Conservation (phyloP, 1,140 invertebrate species). For the Pachypeltis micranthus region DNA sequence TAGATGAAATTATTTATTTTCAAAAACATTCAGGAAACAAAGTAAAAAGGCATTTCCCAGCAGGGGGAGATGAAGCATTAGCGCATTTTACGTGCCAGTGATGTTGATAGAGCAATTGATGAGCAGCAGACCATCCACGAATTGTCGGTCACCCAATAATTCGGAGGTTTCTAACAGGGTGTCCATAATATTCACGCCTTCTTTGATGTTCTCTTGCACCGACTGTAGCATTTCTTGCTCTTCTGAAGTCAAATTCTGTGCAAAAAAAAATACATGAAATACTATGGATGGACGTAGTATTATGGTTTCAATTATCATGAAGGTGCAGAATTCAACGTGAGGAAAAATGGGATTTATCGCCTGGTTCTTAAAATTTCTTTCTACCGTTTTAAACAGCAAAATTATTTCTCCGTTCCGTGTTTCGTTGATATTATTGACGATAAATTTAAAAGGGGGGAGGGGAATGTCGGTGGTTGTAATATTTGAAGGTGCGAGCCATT, state of each 20-base stretch:
- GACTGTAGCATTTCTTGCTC: not conserved
- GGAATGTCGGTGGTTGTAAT: too few relatives aligned
- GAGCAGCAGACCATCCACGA: not conserved
- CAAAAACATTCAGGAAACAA: too few relatives aligned
- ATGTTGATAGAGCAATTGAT: constrained; percentile 4
- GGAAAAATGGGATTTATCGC: not conserved
- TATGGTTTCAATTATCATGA: too few relatives aligned
- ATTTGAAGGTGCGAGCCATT: too few relatives aligned
- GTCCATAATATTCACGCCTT: not conserved
- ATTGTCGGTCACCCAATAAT: not conserved
- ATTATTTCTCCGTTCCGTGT: too few relatives aligned
- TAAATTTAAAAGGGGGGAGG: too few relatives aligned
- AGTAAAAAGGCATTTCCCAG: too few relatives aligned
- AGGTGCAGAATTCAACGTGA: too few relatives aligned
- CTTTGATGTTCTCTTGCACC: not conserved
- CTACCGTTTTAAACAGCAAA: not conserved
- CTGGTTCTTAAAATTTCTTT: not conserved
- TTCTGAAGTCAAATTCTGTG: not conserved
- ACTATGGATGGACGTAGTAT: too few relatives aligned
- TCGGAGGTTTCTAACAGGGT: not conserved
- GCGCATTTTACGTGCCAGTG: not conserved
- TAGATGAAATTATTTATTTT: too few relatives aligned
- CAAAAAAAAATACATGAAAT: not conserved
- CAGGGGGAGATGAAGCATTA: not conserved
- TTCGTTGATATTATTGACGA: too few relatives aligned